Conservation (phyloP, 2,797 vertebrate genomes). For the Danio albolineatus region DNA sequence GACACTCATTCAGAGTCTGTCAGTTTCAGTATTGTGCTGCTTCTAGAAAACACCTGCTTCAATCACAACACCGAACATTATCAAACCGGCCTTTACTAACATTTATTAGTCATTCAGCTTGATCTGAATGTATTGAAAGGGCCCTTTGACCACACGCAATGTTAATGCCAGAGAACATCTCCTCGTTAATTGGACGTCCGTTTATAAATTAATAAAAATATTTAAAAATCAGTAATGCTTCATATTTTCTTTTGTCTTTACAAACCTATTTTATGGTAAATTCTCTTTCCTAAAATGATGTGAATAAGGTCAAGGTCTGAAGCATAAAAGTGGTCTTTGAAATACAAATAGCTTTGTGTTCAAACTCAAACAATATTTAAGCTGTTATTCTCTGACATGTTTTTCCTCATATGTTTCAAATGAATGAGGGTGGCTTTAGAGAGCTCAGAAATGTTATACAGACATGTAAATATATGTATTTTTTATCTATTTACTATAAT, state of each 20-base stretch:
- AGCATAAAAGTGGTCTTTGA: background rate
- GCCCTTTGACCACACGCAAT: slow-evolving; percentile 4
- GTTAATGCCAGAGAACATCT: background rate
- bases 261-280: background rate
- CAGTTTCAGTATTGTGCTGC: slow-evolving; percentile 46
- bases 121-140: slow-evolving; percentile 8
- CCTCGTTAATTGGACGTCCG: background rate
- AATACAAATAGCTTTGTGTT: background rate
- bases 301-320: background rate
- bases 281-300: background rate
- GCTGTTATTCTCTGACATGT: background rate
- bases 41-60: slow-evolving; percentile 41
- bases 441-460: background rate
- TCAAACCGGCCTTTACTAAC: slow-evolving; percentile 43
- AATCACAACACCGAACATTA: slow-evolving; percentile 29
- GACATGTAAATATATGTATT: no score
- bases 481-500: no score
- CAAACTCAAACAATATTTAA: background rate
- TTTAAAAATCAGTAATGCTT: no score
- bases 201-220: no score
- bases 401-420: background rate
- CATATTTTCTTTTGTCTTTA: background rate
- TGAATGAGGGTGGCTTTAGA: background rate
- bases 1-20: slow-evolving; percentile 56
- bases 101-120: slow-evolving; percentile 43